Evolutionary conservation across 2,797 vertebrate species (phyloP), one percentile per base, ranked within the genome.

Genomic region (Pipistrellus pipistrellus): DNA sequence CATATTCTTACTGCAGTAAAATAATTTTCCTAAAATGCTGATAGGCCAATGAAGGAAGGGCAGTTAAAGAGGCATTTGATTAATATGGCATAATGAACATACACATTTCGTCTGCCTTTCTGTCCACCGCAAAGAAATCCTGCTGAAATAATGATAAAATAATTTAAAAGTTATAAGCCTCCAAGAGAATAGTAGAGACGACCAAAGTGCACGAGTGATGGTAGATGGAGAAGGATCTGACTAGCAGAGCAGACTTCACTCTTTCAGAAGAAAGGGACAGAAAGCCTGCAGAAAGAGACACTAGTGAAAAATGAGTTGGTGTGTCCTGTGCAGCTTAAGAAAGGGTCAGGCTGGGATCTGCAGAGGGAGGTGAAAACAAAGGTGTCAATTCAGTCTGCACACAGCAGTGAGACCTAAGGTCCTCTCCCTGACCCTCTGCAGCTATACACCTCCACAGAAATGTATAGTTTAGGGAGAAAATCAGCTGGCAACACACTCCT

Each of bases 1-100:
- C 57, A 7, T 85, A 41, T 69, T 90, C 51, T 81, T 81, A 30
- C n/a, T 78, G 66, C 18, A 80, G 20, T 89, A 85, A 81, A 85
- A 35, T 66, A 93, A 35, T 73, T 62, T 77, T 77, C 53, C 35
- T 53, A 32, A 81, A 72, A 51, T 78, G 38, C 55, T 51, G 17
- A 64, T 68, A 17, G 75, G 32, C 32, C 71, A 88, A 1, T 66
- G 59, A 59, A 69, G 57, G 68, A 84, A 51, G 48, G 5, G 7
- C 18, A 21, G 0, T 62, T 69, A 55, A 51, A 86, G 48, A 75
- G 21, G 27, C 41, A 59, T 92, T 78, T 41, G n/a, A 18, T 57
- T 51, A 57, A 51, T 64, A n/a, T 48, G 20, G 20, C 66, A 41
- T 41, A 48, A 30, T 41, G 41, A 88, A 32, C 3, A 4, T 21